These are phyloP conservation scores for Muntiacus muntjak DNA, from an alignment of 2,113 vertebrate species.

Conservation along the genomic window DNA sequence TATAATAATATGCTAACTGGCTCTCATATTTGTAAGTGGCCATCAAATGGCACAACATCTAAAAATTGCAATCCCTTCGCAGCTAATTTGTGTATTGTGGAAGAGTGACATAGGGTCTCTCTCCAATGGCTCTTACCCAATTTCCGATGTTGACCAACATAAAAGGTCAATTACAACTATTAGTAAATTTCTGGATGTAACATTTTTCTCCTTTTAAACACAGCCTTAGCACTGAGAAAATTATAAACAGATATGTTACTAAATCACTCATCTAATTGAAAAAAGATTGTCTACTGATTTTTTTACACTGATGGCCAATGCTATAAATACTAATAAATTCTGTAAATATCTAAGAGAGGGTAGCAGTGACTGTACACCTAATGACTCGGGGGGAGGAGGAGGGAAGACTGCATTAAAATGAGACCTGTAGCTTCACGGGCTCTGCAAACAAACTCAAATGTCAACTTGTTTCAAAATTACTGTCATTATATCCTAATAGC, in stretches of 20 bases:
- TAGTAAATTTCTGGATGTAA: background rate
- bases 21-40: background rate
- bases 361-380: background rate
- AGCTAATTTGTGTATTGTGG: background rate
- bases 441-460: slow-evolving; percentile 12
- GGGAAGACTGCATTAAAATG: slow-evolving; percentile 11
- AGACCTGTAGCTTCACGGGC: background rate
- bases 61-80: background rate
- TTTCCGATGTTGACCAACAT: background rate
- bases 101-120: background rate
- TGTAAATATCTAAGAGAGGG: background rate
- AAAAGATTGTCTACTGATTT: background rate
- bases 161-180: background rate
- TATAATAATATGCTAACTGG: background rate
- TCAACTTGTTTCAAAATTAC: slow-evolving; percentile 21
- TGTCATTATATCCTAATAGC: slow-evolving; percentile 7
- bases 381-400: background rate
- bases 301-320: background rate
- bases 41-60: background rate
- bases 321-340: background rate
- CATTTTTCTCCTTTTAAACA: background rate
- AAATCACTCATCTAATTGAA: background rate
- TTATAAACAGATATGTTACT: background rate
- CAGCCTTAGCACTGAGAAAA: background rate
- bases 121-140: background rate